Conservation (phyloP, 35 echinoderm and acorn worm genomes). For the Lytechinus pictus region DNA sequence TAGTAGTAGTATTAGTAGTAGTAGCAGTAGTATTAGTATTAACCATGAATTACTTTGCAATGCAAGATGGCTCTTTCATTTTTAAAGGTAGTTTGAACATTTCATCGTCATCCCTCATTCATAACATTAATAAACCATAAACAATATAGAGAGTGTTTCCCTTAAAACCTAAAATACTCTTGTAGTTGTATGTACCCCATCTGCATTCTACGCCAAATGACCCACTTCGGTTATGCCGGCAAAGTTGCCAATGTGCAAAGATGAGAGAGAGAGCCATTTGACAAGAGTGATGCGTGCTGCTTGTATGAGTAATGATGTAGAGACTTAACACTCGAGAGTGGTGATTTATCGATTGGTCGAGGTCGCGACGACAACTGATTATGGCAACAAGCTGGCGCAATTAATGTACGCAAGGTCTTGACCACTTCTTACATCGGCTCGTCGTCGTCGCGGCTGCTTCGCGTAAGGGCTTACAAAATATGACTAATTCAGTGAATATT, state of each 20-base stretch:
- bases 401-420: conserved; percentile 2
- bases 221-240: neutral
- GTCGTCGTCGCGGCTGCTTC: neutral
- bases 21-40: no score
- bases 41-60: no score
- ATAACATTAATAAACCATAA: no score
- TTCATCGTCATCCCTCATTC: no score
- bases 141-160: no score
- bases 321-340: neutral
- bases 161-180: neutral
- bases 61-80: no score
- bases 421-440: neutral
- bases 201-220: neutral
- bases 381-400: neutral
- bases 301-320: neutral
- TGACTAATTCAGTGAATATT: neutral
- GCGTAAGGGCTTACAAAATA: neutral
- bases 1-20: no score
- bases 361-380: neutral
- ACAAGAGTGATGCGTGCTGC: neutral
- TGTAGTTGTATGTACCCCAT: neutral
- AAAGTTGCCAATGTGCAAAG: neutral
- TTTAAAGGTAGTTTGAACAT: no score
- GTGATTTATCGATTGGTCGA: neutral
- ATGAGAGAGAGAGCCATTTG: neutral